Conservation (phyloP, 2,797 vertebrate genomes). For the Myotis pilosus region DNA sequence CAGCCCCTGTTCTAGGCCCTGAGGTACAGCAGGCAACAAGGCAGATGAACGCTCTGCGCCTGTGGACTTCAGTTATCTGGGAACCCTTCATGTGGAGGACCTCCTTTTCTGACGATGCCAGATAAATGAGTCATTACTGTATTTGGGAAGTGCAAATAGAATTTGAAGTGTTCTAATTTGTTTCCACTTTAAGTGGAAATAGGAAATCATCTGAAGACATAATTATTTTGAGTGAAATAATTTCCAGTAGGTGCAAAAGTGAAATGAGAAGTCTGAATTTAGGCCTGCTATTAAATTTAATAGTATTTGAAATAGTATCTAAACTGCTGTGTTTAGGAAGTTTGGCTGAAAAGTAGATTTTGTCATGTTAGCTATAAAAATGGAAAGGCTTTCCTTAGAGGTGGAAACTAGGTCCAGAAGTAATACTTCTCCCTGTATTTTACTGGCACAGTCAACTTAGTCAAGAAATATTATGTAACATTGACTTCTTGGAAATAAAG, state of each 20-base stretch:
- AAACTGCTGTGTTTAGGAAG: slow-evolving; percentile 71
- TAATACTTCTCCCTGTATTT: slow-evolving; percentile 59
- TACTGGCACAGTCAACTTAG: slow-evolving; percentile 53
- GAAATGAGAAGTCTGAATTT: slow-evolving; percentile 72
- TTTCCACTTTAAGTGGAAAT: slow-evolving; percentile 76
- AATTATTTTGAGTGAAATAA: slow-evolving; percentile 77
- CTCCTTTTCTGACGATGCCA: slow-evolving; percentile 54
- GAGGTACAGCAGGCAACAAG: neutral
- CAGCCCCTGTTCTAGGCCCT: neutral
- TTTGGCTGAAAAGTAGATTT: slow-evolving; percentile 77
- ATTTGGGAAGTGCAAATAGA: slow-evolving; percentile 73
- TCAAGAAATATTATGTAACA: slow-evolving; percentile 65
- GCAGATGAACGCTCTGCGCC: neutral
- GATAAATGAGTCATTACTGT: slow-evolving; percentile 66
- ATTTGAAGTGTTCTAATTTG: slow-evolving; percentile 76
- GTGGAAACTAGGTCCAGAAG: slow-evolving; percentile 64
- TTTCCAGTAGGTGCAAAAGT: slow-evolving; percentile 75
- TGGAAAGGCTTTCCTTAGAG: slow-evolving; percentile 69
- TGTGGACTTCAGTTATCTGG: slow-evolving; percentile 41
- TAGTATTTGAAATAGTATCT: slow-evolving; percentile 75
- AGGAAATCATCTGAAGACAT: slow-evolving; percentile 71
- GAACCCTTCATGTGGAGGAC: slow-evolving; percentile 21
- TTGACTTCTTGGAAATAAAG: slow-evolving; percentile 65
- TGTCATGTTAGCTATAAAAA: slow-evolving; percentile 73
- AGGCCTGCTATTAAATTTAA: slow-evolving; percentile 75